phyloP scores from a whole-genome alignment of 2,888 invertebrate species.

The Pedicia rivosa region DNA sequence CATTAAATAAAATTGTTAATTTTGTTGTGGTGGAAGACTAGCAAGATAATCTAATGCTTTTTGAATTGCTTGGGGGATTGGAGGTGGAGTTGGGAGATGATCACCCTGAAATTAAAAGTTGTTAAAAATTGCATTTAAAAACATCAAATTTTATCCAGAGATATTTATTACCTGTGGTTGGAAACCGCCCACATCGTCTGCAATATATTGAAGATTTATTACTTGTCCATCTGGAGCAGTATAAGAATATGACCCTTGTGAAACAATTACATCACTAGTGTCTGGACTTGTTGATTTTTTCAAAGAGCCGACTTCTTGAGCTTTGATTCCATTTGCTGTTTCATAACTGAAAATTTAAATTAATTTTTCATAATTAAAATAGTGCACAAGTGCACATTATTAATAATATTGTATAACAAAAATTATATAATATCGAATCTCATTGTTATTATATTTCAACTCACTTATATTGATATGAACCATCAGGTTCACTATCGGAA shows the following conservation, averaged over 20 bases:
- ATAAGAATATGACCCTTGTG: conserved; percentile 49
- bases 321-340: conserved; percentile 67
- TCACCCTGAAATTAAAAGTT: conserved; percentile 35
- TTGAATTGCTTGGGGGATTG: conserved; percentile 57
- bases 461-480: conserved; percentile 56
- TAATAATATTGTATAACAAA: too few species aligned
- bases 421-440: too few species aligned
- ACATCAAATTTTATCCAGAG: conserved; percentile 17
- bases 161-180: too few species aligned
- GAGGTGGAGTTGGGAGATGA: conserved; percentile 62
- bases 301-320: conserved; percentile 57
- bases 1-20: conserved; percentile 4
- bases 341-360: conserved; percentile 43
- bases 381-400: too few species aligned
- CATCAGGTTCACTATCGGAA: conserved; percentile 54
- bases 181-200: conserved; percentile 56
- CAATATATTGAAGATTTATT: conserved; percentile 49
- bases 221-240: conserved; percentile 55
- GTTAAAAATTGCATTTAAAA: conserved; percentile 2
- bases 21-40: conserved; percentile 40
- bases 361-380: neutral
- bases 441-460: conserved; percentile 13
- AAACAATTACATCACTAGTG: conserved; percentile 45
- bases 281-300: conserved; percentile 56
- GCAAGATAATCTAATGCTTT: conserved; percentile 55